phyloP scores from a whole-genome alignment of 2,113 vertebrate species.

The Sakesphorus luctuosus region DNA sequence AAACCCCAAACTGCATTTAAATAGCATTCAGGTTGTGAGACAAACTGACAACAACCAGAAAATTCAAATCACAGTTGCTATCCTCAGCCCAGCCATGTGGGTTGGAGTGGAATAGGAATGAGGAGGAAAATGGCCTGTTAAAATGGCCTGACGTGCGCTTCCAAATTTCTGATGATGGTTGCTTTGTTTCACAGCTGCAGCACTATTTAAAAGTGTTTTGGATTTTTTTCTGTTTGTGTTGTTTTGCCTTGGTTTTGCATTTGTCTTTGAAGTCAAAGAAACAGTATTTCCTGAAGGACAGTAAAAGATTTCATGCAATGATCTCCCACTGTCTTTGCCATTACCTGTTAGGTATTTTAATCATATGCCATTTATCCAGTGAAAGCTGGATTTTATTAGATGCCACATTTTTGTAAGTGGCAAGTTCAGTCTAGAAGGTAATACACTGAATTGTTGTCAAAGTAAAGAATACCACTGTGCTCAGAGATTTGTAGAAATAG shows the following conservation, averaged over 20 bases:
- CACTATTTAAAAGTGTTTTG: conserved; percentile 65
- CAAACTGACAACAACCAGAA: conserved; percentile 59
- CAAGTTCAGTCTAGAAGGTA: not conserved
- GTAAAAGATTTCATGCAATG: not conserved
- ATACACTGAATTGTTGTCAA: not conserved
- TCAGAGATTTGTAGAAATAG: not conserved
- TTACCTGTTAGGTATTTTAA: not conserved
- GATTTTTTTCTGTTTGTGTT: conserved; percentile 19
- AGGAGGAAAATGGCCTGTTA: conserved; percentile 21
- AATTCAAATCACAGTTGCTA: not conserved
- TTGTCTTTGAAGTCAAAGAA: not conserved
- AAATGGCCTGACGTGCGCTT: not conserved
- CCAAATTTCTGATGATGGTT: conserved; percentile 28
- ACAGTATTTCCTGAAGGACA: not conserved
- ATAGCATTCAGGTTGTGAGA: conserved; percentile 61
- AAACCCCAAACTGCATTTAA: conserved; percentile 63
- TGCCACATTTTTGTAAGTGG: not conserved
- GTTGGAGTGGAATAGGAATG: not conserved
- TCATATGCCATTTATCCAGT: not conserved
- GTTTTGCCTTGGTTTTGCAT: conserved; percentile 9
- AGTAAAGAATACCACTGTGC: not conserved
- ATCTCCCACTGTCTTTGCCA: not conserved
- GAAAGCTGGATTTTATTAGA: not conserved
- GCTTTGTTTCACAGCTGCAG: conserved; percentile 55
- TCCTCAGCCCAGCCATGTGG: not conserved